Percentiles rank a stretch among this genome's conserved stretches.
phyloP scores from a whole-genome alignment of 2,113 vertebrate genomes.

The Scytalopus superciliaris region DNA sequence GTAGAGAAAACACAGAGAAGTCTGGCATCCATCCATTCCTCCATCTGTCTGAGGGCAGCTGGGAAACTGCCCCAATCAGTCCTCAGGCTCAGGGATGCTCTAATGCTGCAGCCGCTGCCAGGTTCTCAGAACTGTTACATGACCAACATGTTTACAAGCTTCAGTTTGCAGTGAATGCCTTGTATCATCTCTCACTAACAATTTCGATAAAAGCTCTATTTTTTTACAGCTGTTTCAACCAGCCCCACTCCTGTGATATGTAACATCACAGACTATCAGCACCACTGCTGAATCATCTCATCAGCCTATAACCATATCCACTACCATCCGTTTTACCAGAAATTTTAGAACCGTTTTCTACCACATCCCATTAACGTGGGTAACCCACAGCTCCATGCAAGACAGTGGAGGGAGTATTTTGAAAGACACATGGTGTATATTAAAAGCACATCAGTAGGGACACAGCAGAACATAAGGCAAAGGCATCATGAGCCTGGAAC shows the following conservation, averaged over 20 bases:
- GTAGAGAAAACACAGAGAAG: background rate
- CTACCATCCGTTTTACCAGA: background rate
- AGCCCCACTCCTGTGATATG: background rate
- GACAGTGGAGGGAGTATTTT: background rate
- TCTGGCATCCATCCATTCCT: slow-evolving; percentile 32
- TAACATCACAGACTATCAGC: background rate
- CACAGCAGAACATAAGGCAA: background rate
- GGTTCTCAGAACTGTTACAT: background rate
- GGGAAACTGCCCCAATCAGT: background rate
- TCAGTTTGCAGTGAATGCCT: background rate
- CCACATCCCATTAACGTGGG: background rate
- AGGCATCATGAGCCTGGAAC: background rate
- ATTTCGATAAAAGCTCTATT: background rate
- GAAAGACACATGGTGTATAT: background rate
- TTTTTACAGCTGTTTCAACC: background rate
- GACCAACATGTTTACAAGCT: background rate
- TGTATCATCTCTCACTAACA: background rate
- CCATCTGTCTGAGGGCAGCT: slow-evolving; percentile 50
- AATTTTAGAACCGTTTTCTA: background rate
- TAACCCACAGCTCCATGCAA: background rate
- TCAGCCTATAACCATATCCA: background rate
- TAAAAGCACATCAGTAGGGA: background rate
- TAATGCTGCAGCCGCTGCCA: background rate
- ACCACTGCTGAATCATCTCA: background rate
- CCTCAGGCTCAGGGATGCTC: background rate